These are phyloP conservation scores for Cerceris rybyensis DNA, from an alignment of 2,888 invertebrate genomes.

Conservation along the genomic window DNA sequence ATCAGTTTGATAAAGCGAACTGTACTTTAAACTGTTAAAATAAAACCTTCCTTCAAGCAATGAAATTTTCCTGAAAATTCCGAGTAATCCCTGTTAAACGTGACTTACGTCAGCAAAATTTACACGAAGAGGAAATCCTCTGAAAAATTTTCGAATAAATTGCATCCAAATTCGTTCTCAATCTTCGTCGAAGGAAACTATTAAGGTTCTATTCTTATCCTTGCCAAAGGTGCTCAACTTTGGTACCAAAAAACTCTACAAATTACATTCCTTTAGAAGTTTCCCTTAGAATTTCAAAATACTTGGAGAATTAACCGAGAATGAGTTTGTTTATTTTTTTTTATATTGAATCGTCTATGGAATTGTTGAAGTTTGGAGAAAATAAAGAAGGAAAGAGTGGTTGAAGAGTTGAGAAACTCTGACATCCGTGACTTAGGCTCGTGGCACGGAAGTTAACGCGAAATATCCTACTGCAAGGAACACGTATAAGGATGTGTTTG, in stretches of 20 bases:
- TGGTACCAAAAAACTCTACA: neutral
- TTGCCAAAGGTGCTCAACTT: slow-evolving; percentile 15
- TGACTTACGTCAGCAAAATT: neutral
- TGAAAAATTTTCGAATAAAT: slow-evolving; percentile 8
- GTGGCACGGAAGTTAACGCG: slow-evolving; percentile 35
- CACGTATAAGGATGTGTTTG: slow-evolving; percentile 26
- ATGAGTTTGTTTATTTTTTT: neutral
- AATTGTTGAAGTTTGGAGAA: neutral
- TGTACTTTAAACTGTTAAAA: too few species aligned
- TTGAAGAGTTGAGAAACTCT: slow-evolving; percentile 41
- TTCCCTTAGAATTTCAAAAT: neutral
- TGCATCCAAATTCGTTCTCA: slow-evolving; percentile 19
- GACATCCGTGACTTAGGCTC: slow-evolving; percentile 43
- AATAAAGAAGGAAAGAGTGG: slow-evolving; percentile 3
- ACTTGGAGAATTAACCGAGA: neutral
- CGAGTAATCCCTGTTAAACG: too few species aligned
- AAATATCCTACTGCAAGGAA: slow-evolving; percentile 33
- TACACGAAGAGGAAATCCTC: neutral
- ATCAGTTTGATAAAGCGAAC: too few species aligned
- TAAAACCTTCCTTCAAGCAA: too few species aligned
- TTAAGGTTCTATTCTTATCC: slow-evolving; percentile 49
- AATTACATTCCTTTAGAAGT: neutral
- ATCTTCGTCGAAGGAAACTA: slow-evolving; percentile 31
- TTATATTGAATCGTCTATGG: neutral
- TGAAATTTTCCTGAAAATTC: too few species aligned